Conservation (phyloP, 2,888 invertebrate species). For the Mylabris sibirica region DNA sequence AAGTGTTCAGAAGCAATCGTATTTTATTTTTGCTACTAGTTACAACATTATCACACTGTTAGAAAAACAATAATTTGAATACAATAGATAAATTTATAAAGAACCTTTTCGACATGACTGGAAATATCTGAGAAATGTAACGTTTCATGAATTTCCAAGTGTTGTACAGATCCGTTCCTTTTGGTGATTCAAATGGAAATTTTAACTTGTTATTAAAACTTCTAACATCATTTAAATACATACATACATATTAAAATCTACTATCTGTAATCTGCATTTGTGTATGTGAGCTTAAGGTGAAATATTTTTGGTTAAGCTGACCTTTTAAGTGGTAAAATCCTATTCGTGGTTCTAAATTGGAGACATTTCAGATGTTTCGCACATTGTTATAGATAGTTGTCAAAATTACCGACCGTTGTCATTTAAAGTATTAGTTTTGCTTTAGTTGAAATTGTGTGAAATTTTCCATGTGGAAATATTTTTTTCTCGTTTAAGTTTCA, state of each 20-base stretch:
- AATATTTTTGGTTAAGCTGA: too few species aligned
- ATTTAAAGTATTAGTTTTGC: background rate
- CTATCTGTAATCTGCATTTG: too few species aligned
- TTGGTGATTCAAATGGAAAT: slow-evolving; percentile 6
- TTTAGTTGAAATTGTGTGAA: too few species aligned
- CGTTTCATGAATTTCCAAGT: background rate
- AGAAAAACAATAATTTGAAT: too few species aligned
- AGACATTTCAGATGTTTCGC: too few species aligned
- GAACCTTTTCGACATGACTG: background rate
- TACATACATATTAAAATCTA: background rate
- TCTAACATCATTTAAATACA: background rate
- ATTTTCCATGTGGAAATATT: too few species aligned
- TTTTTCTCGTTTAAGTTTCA: background rate
- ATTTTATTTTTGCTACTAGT: too few species aligned
- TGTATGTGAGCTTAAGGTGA: too few species aligned
- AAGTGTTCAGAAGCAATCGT: too few species aligned
- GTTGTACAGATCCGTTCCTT: background rate
- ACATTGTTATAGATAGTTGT: background rate
- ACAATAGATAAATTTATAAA: too few species aligned
- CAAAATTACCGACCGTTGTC: background rate
- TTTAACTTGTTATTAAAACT: background rate
- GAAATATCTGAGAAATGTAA: background rate
- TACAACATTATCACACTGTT: too few species aligned
- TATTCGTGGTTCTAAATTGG: background rate
- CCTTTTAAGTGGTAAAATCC: background rate